phyloP scores from a whole-genome alignment of 92 coral and sea anemone species.

The Bergia sp. region DNA sequence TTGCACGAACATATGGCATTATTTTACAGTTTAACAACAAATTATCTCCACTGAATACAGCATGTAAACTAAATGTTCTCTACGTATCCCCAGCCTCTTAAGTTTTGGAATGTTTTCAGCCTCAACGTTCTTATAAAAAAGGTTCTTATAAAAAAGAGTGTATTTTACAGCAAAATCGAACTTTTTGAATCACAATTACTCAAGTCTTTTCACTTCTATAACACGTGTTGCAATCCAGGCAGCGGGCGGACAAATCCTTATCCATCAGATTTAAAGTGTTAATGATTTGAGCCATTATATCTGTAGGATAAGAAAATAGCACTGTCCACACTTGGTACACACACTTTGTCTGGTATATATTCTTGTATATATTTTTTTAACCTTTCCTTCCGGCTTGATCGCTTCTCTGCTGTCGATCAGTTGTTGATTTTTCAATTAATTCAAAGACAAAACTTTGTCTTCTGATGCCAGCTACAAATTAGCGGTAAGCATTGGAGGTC shows the following conservation, averaged over 20 bases:
- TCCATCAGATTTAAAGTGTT: not conserved
- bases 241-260: not conserved
- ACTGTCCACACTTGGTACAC: not conserved
- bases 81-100: no score
- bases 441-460: constrained; percentile 20
- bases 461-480: constrained; percentile 7
- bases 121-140: no score
- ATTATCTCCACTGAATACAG: no score
- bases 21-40: no score
- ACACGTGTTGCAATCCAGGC: not conserved
- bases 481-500: not conserved
- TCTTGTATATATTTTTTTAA: not conserved
- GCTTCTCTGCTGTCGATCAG: not conserved
- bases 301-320: not conserved
- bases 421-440: not conserved
- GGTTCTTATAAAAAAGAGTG: no score
- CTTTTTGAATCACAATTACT: no score
- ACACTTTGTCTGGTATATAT: not conserved
- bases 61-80: no score
- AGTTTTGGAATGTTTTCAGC: no score
- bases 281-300: not conserved
- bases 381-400: not conserved
- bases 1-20: no score
- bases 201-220: not conserved
- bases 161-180: no score